phyloP scores from a whole-genome alignment of 2,797 vertebrate species.

The Siniperca undulata region DNA sequence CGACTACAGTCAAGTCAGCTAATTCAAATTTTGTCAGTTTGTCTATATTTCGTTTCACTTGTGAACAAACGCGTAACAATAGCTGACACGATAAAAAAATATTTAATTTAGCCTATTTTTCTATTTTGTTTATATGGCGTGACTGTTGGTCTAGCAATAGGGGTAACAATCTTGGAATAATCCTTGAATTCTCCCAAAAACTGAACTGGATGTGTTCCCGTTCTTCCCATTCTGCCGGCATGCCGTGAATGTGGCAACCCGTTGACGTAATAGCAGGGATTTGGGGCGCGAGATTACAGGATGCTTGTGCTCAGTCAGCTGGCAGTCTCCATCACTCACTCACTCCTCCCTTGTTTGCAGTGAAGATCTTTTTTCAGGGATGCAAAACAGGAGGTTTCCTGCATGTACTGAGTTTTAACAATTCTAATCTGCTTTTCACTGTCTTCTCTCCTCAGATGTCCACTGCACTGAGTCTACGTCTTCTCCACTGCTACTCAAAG shows the following conservation, averaged over 20 bases:
- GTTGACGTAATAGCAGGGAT: constrained; percentile 59
- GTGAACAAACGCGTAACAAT: not conserved
- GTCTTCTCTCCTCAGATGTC: constrained; percentile 68
- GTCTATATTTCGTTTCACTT: not conserved
- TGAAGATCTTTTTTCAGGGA: not conserved
- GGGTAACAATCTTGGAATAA: not conserved
- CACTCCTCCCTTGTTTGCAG: not conserved
- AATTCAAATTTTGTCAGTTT: not conserved
- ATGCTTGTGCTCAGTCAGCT: constrained; percentile 12
- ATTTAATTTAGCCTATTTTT: too few relatives aligned
- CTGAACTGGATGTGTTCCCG: fast-evolving
- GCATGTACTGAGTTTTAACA: not conserved
- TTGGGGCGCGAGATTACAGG: constrained; percentile 62
- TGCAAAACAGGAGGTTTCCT: not conserved
- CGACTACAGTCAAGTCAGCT: not conserved
- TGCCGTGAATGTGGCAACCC: constrained; percentile 31
- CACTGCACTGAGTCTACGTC: constrained; percentile 64
- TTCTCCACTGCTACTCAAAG: constrained; percentile 71
- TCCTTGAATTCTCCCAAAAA: not conserved
- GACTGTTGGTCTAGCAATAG: not conserved
- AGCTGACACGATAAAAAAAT: not conserved
- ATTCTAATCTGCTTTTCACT: not conserved
- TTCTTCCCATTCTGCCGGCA: constrained; percentile 21
- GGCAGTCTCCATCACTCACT: not conserved
- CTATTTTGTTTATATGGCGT: not conserved